Percentiles rank a stretch among this genome's conserved stretches.
These are phyloP conservation scores for Panagrolaimus sp. DNA, from an alignment of 1,140 invertebrate genomes.

Conservation along the genomic window DNA sequence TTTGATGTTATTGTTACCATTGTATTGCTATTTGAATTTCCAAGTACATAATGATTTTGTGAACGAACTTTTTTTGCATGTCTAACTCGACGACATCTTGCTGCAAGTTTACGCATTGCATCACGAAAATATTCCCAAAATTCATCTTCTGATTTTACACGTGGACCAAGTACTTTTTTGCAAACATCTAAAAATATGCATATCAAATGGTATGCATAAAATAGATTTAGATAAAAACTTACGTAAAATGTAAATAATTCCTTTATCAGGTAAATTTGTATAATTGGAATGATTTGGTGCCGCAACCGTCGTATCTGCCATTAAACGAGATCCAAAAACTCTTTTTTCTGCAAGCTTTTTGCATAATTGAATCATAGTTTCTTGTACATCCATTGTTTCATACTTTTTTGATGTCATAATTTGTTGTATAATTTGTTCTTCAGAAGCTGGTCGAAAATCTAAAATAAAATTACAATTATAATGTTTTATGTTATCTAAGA, in stretches of 20 bases:
- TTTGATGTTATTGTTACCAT: not conserved
- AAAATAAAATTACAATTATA: not conserved
- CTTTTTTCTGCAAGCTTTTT: conserved; percentile 46
- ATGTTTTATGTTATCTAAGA: no score
- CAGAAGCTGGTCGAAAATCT: conserved; percentile 43
- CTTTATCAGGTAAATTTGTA: conserved; percentile 34
- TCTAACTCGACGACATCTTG: conserved; percentile 19
- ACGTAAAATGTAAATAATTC: conserved; percentile 46
- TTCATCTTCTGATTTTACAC: conserved; percentile 37
- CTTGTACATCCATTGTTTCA: conserved; percentile 40
- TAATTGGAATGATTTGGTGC: conserved; percentile 47
- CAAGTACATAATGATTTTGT: not conserved
- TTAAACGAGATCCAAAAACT: conserved; percentile 34
- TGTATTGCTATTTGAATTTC: not conserved
- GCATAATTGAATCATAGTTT: conserved; percentile 46
- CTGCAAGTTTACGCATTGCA: conserved; percentile 44
- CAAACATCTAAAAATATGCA: conserved; percentile 39
- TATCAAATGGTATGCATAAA: not conserved
- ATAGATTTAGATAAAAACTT: conserved; percentile 16
- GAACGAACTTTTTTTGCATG: conserved; percentile 1
- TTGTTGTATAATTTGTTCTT: conserved; percentile 46
- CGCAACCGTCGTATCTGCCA: conserved; percentile 38
- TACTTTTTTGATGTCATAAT: conserved; percentile 45
- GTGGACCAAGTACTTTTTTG: conserved; percentile 38
- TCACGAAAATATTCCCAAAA: conserved; percentile 47